Base-by-base conservation (phyloP, 2,797 vertebrate genomes). In the Sebastes taczanowskii region DNA sequence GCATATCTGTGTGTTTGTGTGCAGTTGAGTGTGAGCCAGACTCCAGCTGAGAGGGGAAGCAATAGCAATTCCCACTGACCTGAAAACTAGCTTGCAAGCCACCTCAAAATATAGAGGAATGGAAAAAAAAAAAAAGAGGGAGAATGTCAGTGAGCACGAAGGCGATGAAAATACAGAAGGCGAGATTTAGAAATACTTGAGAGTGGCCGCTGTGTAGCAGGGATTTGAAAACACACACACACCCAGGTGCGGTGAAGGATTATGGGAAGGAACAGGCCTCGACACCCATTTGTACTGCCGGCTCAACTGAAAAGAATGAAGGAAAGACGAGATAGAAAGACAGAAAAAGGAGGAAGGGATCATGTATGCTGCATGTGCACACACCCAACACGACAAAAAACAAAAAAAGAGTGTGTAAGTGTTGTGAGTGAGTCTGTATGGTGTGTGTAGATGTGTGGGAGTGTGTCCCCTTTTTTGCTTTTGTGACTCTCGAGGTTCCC, bases 51-150 rank as follows among this genome's bases (percentile, higher is more conserved):
- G 92, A 90, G 65, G 86, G 86, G 85, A 87, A 81, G 92, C 87
- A 85, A 89, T 90, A 88, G 87, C 88, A 69, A 93, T 93, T 92
- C 91, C 87, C 90, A 90, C 82, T 92, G 93, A 94, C 94, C 93
- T 92, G 93, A 93, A 94, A 93, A 91, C 86, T 69, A 71, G 90
- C 78, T 78, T 52, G 78, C 77, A 61, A 86, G 80, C 80, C 80
- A 92, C 85, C 87, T 89, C 84, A 84, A 90, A 89, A 87, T 38
- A 81, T 7, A 80, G 53, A 77, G 65, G 59, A 46, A 64, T 4
- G 8, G n/a, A 3, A 11, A 29, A 14, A 5, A 49, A 5, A 49
- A 35, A 68, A 69, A 70, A 77, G 55, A 78, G 20, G 76, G 86
- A 83, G 81, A 92, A 92, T 89, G 90, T 92, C 92, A 93, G 82